Evolutionary conservation across 30 jellyfish, hydroid and myxozoan genomes (phyloP), one percentile per base, ranked within the genome.

Genomic region (Aurelia sp.): DNA sequence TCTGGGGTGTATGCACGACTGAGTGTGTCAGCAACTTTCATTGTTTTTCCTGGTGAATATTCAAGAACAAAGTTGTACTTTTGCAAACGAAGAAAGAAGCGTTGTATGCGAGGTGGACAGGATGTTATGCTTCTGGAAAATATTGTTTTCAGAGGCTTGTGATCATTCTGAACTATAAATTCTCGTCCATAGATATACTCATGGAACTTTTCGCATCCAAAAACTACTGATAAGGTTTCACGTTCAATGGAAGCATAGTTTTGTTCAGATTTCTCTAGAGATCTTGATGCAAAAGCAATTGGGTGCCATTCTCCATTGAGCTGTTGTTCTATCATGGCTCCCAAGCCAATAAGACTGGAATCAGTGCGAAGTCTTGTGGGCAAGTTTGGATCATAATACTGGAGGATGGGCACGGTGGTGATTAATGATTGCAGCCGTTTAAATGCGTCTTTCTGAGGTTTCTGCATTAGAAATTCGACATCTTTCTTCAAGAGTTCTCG

Each of bases 1-100:
- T 51, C 24, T 82, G 89, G 76, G 30, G 59, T 76, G 58, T 76
- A 51, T 79, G 90, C 90, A 63, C 27, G 90, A 33, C 85, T 79
- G 70, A 79, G 87, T 16, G 87, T 60, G 63, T 76, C 87, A 76
- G 87, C 74, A 22, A 55, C 75, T 22, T 57, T 60, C 87, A 76
- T 76, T 57, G 87, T 76, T 57, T 76, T 76, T 27, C 87, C 87
- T 44, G 87, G 87, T 8, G 79, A 76, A 76, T 76, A 76, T 47
- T 60, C 76, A 48, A 81, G 86, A 18, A 53, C 78, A 77, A 68
- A 81, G 60, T 65, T 50, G 76, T 62, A 81, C 47, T 68, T 80
- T 68, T 81, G 91, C 74, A 76, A 60, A 4, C 61, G 87, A 60
- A 76, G 87, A 76, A 76, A 60, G 61, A 76, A 51, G 38, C 76